Evolutionary conservation across 1,140 invertebrate genomes (phyloP), one percentile per base, ranked within the genome.

Genomic region (Euglossa dilemma): DNA sequence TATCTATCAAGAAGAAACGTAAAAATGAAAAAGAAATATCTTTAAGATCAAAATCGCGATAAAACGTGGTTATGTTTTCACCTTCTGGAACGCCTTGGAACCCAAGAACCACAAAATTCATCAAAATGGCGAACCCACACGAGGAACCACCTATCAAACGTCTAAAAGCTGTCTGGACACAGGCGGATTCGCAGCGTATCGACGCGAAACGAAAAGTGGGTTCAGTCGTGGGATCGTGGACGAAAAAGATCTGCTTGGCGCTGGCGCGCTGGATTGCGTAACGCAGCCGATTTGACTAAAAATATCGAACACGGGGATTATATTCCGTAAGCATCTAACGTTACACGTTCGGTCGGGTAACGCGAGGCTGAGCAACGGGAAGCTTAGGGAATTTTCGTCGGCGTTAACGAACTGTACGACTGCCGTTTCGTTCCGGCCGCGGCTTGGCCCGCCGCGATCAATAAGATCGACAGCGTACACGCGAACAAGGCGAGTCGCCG

Each of bases 251-350:
- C 45, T 36, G 36, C 36, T 1, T 4, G 36, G 36, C 36, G 36
- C 61, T 52, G 36, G 16, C 75, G 75, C 47, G 23, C 47, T 6
- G 36, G 52, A 66, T 78, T 78, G 57, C 64, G 76, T 52, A 78
- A 78, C 36, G 6, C 56, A 50, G 76, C 36, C 64, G 64, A 69
- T 78, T 78, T 78, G 54, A 56, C 64, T 78, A 78, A 78, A 78
- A 78, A 78, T 78, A 78, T 47, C 63, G 76, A 69, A 69, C 63
- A 36, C 14, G 66, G 63, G 76, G 76, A 78, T 78, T 78, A 78
- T 69, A 78, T 66, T 77, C 75, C 75, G 75, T 77, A 67, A 77
- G 75, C 75, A 77, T 78, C 76, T 78, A 78, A 56, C n/a, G 75
- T 78, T 69, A 78, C 75, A 56, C n/a, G n/a, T 25, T n/a, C 63